Conservation (phyloP, 2,113 vertebrate species). For the Limnothrissa miodon region DNA sequence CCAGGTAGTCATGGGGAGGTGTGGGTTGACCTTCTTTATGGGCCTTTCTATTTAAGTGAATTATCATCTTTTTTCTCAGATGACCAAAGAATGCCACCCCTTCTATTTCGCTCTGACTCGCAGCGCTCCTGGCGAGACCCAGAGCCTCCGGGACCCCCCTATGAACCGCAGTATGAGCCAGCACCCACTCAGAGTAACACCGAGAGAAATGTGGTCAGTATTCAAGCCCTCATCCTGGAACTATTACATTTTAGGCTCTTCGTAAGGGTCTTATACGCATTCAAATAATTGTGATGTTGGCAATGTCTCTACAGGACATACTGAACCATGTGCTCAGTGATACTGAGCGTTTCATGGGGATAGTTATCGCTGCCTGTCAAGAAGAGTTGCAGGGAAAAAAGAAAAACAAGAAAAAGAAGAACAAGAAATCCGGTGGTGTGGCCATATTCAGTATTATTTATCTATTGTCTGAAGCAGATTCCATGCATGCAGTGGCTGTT, state of each 20-base stretch:
- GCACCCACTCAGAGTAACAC: neutral
- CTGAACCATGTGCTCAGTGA: conserved; percentile 80
- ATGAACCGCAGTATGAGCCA: neutral
- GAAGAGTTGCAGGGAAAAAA: conserved; percentile 44
- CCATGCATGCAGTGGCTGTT: neutral
- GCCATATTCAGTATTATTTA: conserved; percentile 26
- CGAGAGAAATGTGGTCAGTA: conserved; percentile 59
- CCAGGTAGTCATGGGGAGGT: no score
- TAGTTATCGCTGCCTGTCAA: conserved; percentile 26
- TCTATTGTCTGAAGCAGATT: neutral
- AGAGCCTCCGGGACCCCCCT: neutral
- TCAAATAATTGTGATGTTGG: neutral
- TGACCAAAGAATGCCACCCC: neutral
- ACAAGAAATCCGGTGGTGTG: neutral
- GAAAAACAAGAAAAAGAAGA: conserved; percentile 65
- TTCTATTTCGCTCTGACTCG: neutral
- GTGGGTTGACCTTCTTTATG: no score
- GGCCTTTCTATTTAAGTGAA: neutral
- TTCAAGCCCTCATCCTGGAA: neutral
- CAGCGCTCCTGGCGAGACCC: neutral
- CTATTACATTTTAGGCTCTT: neutral
- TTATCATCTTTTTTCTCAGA: neutral
- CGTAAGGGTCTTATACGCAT: neutral
- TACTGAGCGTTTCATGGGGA: conserved; percentile 76
- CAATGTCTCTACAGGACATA: conserved; percentile 69